Evolutionary conservation across 2,113 vertebrate genomes (phyloP).

Genomic region (Empidonax traillii): DNA sequence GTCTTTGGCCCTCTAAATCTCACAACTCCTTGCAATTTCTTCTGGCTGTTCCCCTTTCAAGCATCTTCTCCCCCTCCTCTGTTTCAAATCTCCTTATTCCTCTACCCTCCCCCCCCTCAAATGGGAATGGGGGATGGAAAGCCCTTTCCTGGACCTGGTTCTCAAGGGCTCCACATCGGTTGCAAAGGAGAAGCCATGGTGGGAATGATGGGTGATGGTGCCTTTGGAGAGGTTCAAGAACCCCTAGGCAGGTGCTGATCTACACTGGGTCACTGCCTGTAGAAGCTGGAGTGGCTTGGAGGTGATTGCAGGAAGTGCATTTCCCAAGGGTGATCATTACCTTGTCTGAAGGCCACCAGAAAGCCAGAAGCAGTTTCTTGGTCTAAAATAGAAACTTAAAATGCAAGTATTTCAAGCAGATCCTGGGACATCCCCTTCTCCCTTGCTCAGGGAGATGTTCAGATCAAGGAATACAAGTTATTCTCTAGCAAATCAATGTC

Average conservation of each 20-base stretch:
- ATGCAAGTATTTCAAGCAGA: background rate
- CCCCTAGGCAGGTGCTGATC: background rate
- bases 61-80: background rate
- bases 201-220: background rate
- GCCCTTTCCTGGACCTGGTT: background rate
- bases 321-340: background rate
- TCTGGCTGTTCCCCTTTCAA: background rate
- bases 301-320: background rate
- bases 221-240: background rate
- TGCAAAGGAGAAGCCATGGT: background rate
- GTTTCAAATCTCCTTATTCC: background rate
- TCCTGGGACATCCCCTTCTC: background rate
- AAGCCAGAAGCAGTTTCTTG: background rate
- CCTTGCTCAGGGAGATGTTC: background rate
- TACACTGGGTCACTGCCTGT: background rate
- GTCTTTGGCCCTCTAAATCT: background rate
- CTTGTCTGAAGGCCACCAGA: background rate
- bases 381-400: background rate
- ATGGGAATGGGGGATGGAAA: too few relatives aligned
- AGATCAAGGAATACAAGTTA: background rate
- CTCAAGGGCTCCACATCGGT: background rate
- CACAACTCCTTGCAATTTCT: background rate
- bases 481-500: background rate
- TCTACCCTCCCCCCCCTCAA: background rate
- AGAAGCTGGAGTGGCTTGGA: background rate